Base-by-base conservation (phyloP, 2,888 invertebrate species). In the Acanthoscelides obtectus region DNA sequence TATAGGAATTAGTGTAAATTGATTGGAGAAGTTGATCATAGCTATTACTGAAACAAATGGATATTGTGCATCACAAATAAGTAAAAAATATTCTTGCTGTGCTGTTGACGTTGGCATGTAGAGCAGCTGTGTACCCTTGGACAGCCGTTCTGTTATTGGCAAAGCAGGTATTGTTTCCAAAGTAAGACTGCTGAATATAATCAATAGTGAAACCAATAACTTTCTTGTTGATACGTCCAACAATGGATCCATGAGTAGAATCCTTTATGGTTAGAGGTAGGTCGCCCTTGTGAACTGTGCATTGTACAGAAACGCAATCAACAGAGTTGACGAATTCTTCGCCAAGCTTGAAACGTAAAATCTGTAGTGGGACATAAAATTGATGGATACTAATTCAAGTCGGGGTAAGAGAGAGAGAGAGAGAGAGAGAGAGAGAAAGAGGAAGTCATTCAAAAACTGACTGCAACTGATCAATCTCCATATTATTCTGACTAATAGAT, bases 241-340 rank as follows among this genome's bases (percentile, higher is more conserved):
- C 85, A 72, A 85, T 84, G 66, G 78, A 72, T 22, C 80, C 79
- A 64, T 74, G 71, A n/a, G 72, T 67, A 22, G 70, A 67, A 20
- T 64, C 81, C 20, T 87, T 78, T 73, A 95, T 91, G 76, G 89
- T 89, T 71, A 95, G 87, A 8, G 95, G 95, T 75, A 91, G 75
- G 83, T 95, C 95, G 64, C 95, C 94, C 83, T 92, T 92, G 77
- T 88, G 89, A 22, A 92, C 92, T 66, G 90, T 89, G 83, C 94
- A 94, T 70, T 73, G 75, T 4, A 80, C 74, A 2, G 81, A 78
- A 21, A 79, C 78, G 68, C 80, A 76, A 66, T 83, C 83, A 1
- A 81, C 83, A 20, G 80, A 77, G 75, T 85, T 82, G 68, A 89
- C 87, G 68, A 90, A 88, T 76, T 91, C 90, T 76, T 92, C 92